Base-by-base conservation (phyloP, 1,140 invertebrate genomes). In the Patella vulgata region DNA sequence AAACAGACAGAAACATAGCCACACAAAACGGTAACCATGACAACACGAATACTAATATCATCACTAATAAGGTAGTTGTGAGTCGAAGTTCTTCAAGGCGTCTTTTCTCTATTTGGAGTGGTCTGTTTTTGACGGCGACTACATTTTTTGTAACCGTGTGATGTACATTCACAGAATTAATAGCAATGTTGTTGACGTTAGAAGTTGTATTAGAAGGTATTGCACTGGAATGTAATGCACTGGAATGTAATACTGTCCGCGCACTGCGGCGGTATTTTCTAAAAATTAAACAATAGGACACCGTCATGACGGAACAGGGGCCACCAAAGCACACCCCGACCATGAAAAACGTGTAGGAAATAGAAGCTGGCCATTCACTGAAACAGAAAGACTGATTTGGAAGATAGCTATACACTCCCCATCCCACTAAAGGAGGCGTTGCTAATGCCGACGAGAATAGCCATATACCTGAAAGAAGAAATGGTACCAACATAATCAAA, bases 11-110 rank as follows among this genome's bases (percentile, higher is more conserved):
- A 33, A 81, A 66, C 79, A 81, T 81, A 33, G 75, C 74, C 11
- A 81, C 59, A 63, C 79, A 81, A 59, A 77, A 81, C 11, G 79
- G 77, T 2, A 79, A 47, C 79, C 79, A 81, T 44, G 65, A 75
- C 12, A 78, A 30, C 14, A 81, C 63, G 59, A 81, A 81, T 2
- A 69, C 46, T 6, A 75, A 25, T 14, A 81, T 71, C 12, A 78
- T 70, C 8, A 78, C 61, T 11, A 75, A 56, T 3, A 81, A 48
- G 4, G 70, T 68, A 2, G 60, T 23, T 0, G 77, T 64, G n/a
- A 81, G 59, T 39, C 70, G 61, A 39, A 76, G 60, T 52, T 81
- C 77, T 21, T 78, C 75, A 3, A 46, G 51, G 27, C 62, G 19
- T 14, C 60, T 31, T 12, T 62, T 53, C 19, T 62, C 58, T 44